A percentile compares a stretch with the other conserved stretches of the same genome.
Evolutionary conservation across 37 sponge, comb jelly and placozoan genomes (phyloP).

Genomic region (Beroe ovata): DNA sequence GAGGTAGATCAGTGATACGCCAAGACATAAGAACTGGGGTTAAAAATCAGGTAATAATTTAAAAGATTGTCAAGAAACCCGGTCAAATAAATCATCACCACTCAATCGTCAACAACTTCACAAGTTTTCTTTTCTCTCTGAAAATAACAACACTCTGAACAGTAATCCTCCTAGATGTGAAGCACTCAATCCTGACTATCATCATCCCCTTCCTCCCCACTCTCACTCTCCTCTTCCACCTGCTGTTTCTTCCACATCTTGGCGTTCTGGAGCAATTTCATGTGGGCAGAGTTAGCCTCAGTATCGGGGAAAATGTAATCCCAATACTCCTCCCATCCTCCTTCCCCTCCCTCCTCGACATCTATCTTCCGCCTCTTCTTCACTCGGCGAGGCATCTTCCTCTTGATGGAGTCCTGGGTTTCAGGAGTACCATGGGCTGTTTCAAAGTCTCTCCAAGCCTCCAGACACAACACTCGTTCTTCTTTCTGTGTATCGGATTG

Average conservation of each 20-base stretch:
- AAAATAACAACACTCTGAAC: no score
- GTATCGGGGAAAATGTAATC: conserved; percentile 99
- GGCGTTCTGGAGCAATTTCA: conserved; percentile 95
- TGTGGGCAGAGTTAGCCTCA: conserved; percentile 75
- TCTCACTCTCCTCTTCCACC: conserved; percentile 44
- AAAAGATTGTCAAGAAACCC: no score
- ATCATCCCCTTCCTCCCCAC: conserved; percentile 56
- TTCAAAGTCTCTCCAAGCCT: conserved; percentile 93
- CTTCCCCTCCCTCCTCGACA: conserved; percentile 86
- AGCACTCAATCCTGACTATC: conserved; percentile 30
- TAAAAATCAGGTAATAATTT: no score
- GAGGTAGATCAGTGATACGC: no score
- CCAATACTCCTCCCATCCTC: conserved; percentile 99
- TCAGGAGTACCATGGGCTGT: conserved; percentile 72
- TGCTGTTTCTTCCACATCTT: conserved; percentile 86
- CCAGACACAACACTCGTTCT: conserved; percentile 81
- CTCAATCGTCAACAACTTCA: no score
- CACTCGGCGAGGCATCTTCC: conserved; percentile 79
- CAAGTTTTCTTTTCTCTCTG: no score
- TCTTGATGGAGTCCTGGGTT: conserved; percentile 71
- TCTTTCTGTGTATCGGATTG: conserved; percentile 70
- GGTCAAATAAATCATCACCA: no score
- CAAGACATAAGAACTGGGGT: no score
- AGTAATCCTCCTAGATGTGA: neutral
- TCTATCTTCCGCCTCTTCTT: conserved; percentile 91